These are phyloP conservation scores for Rhabdomys pumilio DNA, from an alignment of 2,797 vertebrate species.

Conservation along the genomic window DNA sequence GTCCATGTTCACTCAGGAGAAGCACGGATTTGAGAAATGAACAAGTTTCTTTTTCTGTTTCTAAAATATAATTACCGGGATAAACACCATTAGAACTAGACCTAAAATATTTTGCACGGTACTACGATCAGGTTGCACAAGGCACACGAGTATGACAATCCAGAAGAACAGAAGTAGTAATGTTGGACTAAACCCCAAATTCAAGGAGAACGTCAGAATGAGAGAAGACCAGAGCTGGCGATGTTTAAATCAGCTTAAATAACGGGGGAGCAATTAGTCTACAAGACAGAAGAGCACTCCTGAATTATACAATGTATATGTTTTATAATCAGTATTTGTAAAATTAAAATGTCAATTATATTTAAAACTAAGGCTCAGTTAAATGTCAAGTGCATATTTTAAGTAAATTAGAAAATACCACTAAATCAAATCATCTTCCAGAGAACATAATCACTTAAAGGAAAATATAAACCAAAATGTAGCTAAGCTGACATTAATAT, in stretches of 20 bases:
- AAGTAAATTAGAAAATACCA: slow-evolving; percentile 69
- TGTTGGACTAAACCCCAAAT: neutral
- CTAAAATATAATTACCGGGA: neutral
- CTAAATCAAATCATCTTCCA: slow-evolving; percentile 50
- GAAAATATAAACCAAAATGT: slow-evolving; percentile 21
- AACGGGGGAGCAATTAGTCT: neutral
- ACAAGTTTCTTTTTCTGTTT: neutral
- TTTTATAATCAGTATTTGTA: neutral
- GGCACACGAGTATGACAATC: neutral
- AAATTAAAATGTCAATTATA: slow-evolving; percentile 72
- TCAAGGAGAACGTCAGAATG: neutral
- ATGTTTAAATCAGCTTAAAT: neutral
- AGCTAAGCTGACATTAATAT: slow-evolving; percentile 16
- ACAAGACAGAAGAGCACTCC: neutral
- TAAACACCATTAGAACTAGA: neutral
- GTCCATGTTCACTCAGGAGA: neutral
- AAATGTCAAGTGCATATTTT: slow-evolving; percentile 78
- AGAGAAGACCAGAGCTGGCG: rapidly evolving
- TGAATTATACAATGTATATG: neutral
- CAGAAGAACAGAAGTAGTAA: neutral
- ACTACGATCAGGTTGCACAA: neutral
- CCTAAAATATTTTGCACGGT: neutral
- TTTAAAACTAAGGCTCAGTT: slow-evolving; percentile 44
- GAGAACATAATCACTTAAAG: slow-evolving; percentile 43
- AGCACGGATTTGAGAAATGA: neutral